These are phyloP conservation scores for Heliconius himera DNA, from an alignment of 1,140 invertebrate species.

Conservation along the genomic window DNA sequence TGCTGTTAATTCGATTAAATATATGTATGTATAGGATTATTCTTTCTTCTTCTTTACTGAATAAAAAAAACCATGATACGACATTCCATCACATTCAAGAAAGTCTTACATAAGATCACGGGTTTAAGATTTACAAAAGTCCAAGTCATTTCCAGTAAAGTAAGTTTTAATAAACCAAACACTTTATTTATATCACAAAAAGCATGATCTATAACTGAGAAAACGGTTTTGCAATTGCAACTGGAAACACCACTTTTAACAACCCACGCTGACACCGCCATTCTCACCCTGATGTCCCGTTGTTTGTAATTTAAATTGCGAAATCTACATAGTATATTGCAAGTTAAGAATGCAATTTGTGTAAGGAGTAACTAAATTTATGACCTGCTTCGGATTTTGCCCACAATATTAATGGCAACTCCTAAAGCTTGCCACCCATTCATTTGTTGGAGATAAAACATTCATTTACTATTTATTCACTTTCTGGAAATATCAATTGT, in stretches of 20 bases:
- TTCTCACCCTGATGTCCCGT: slow-evolving; percentile 49
- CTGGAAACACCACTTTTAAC: slow-evolving; percentile 56
- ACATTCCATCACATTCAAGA: not conserved
- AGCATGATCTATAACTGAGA: slow-evolving; percentile 1
- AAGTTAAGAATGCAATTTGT: slow-evolving; percentile 73
- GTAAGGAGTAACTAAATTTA: slow-evolving; percentile 53
- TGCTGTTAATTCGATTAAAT: no score
- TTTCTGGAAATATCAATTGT: slow-evolving; percentile 12
- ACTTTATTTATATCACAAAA: not conserved
- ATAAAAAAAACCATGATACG: no score
- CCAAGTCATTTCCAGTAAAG: no score
- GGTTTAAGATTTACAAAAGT: no score
- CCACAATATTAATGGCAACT: slow-evolving; percentile 45
- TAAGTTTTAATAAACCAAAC: not conserved
- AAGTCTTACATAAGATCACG: no score
- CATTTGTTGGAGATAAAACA: slow-evolving; percentile 36
- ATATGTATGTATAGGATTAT: no score
- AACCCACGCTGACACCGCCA: slow-evolving; percentile 44
- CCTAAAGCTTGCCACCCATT: slow-evolving; percentile 37
- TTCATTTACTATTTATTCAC: slow-evolving; percentile 32
- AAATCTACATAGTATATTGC: slow-evolving; percentile 72
- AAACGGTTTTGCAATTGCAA: slow-evolving; percentile 27
- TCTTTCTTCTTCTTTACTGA: no score
- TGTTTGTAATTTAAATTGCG: slow-evolving; percentile 72
- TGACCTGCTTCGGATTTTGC: slow-evolving; percentile 47